Base-by-base conservation (phyloP, 2,797 vertebrate genomes). In the Ciconia nigra region DNA sequence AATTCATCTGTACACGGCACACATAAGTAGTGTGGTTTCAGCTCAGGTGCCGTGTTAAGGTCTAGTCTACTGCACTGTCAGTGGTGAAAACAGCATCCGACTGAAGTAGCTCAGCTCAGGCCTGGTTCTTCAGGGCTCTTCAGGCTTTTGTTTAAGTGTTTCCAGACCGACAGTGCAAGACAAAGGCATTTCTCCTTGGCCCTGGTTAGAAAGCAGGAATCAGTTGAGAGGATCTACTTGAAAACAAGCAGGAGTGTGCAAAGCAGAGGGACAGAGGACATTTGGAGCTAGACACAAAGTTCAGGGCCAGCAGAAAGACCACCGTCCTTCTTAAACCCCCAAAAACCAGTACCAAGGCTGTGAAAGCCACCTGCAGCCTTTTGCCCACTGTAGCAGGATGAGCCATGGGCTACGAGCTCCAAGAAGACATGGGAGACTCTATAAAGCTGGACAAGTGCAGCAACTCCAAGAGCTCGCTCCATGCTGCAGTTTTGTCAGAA, bases 201-300 rank as follows among this genome's bases (percentile, higher is more conserved):
- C 58, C 26, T 74, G 61, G 90, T 85, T 73, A 87, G 94, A 70
- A 89, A 85, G 83, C 78, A 94, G 37, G 44, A 92, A 91, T 57
- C 9, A 4, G 41, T n/a, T 58, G n/a, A 87, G 35, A 88, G 19
- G 15, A 79, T 66, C 62, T 66, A 72, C 25, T 62, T 72, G 54
- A 81, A 95, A 94, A 65, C 55, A 76, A 93, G 90, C 73, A 93
- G 74, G 33, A 91, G 20, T 73, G n/a, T 44, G 81, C 93, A 92
- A 93, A 94, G 83, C 81, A 80, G 63, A 89, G 24, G 35, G 59
- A 79, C 52, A 63, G 93, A 89, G 73, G 55, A 59, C 0, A 0
- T 66, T 55, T 79, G 39, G n/a, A 92, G 63, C 81, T 28, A 70
- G 74, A 87, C 20, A 84, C 26, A 83, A 62, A 59, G 52, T 17